These are phyloP conservation scores for Zenarchopterus dispar DNA, from an alignment of 2,797 vertebrate genomes.

Conservation along the genomic window DNA sequence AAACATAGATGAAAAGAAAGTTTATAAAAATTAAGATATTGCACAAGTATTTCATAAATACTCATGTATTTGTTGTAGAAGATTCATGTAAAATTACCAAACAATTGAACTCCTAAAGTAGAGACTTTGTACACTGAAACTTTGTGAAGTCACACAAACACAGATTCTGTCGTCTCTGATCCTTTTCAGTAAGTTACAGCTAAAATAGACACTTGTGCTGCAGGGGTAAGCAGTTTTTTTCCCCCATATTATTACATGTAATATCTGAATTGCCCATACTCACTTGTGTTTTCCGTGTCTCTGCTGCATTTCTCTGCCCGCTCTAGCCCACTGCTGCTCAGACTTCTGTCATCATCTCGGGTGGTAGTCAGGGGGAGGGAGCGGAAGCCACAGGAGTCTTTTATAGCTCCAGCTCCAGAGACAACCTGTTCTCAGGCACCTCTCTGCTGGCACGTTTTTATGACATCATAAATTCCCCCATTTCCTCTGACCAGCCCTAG, in stretches of 20 bases:
- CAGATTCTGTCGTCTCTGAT: too few species aligned
- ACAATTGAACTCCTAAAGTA: too few species aligned
- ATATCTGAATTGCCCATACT: slow-evolving; percentile 1
- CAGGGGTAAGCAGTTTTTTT: neutral
- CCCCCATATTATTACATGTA: neutral
- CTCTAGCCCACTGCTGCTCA: slow-evolving; percentile 23
- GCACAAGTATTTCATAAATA: too few species aligned
- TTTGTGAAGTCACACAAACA: neutral
- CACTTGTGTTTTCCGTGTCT: neutral
- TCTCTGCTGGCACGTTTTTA: slow-evolving; percentile 79
- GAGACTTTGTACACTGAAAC: too few species aligned
- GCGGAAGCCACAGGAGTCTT: slow-evolving; percentile 70
- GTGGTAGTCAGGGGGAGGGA: slow-evolving; percentile 62
- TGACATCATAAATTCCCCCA: slow-evolving; percentile 82
- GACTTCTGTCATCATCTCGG: slow-evolving; percentile 53
- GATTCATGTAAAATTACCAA: too few species aligned
- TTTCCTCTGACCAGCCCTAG: slow-evolving; percentile 80
- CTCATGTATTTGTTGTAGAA: too few species aligned
- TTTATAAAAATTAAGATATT: neutral
- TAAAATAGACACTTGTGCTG: neutral
- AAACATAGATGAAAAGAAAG: neutral
- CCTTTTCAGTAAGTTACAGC: neutral
- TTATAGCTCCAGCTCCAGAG: slow-evolving; percentile 72
- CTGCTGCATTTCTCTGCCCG: slow-evolving; percentile 13
- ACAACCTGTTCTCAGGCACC: slow-evolving; percentile 78